These are phyloP conservation scores for Hemichromis elongatus DNA, from an alignment of 2,113 vertebrate genomes.

Conservation along the genomic window DNA sequence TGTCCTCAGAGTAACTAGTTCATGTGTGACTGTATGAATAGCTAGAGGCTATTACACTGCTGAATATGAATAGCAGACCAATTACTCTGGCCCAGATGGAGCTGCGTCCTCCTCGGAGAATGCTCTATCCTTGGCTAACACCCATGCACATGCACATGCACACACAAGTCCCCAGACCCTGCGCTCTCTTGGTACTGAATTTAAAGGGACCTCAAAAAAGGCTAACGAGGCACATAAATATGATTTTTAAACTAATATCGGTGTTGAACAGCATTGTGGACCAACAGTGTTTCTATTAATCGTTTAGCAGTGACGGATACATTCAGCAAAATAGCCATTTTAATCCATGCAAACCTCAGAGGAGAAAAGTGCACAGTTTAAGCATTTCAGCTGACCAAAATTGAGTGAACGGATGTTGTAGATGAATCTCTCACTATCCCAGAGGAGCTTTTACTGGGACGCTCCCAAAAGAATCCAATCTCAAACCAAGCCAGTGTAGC, in stretches of 20 bases:
- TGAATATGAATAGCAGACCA: constrained; percentile 76
- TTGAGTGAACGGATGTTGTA: constrained; percentile 24
- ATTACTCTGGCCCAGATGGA: constrained; percentile 74
- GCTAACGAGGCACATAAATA: constrained; percentile 46
- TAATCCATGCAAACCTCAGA: constrained; percentile 22
- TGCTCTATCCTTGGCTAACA: constrained; percentile 35
- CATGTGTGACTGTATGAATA: constrained; percentile 66
- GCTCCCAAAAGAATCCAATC: constrained; percentile 57
- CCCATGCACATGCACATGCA: constrained; percentile 1
- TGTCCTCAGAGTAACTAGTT: constrained; percentile 66
- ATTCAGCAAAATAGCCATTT: neutral
- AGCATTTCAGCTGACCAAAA: constrained; percentile 24
- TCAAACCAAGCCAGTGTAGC: constrained; percentile 50
- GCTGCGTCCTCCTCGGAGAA: constrained; percentile 59
- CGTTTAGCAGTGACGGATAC: neutral
- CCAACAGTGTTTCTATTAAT: constrained; percentile 15
- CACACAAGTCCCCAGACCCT: neutral
- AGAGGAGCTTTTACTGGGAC: constrained; percentile 64
- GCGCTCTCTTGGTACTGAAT: constrained; percentile 33
- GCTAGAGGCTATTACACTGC: constrained; percentile 68
- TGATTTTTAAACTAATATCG: neutral
- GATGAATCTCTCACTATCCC: constrained; percentile 43
- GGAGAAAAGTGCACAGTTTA: constrained; percentile 6
- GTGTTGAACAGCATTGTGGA: neutral
- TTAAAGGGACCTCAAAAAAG: constrained; percentile 9